Percentiles rank a stretch among this genome's conserved stretches.
Conservation (phyloP, 2,888 invertebrate species). For the Piscicola geometra region DNA sequence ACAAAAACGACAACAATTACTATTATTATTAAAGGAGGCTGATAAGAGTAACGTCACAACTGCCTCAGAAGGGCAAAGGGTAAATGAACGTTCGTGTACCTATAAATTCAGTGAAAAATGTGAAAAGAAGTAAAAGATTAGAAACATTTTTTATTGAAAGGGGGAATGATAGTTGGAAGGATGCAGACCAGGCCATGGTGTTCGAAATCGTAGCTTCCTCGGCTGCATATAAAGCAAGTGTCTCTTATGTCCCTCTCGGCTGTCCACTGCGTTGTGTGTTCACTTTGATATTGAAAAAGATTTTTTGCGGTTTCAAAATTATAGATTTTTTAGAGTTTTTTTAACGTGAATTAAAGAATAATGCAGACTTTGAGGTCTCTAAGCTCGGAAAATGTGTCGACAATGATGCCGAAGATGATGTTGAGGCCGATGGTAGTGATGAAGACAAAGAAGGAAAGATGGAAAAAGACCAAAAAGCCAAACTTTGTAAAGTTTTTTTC, state of each 20-base stretch:
- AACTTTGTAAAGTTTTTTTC: constrained; percentile 50
- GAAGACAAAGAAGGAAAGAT: constrained; percentile 56
- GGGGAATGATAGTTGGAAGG: too few species aligned
- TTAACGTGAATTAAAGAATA: constrained; percentile 14
- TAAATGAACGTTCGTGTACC: too few species aligned
- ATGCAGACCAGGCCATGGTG: constrained; percentile 54
- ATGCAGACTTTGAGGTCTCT: constrained; percentile 54
- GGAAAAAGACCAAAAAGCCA: constrained; percentile 52
- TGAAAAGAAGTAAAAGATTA: too few species aligned
- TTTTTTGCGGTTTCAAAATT: neutral
- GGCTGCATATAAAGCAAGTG: constrained; percentile 55
- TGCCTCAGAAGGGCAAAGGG: too few species aligned
- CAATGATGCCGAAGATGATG: constrained; percentile 57
- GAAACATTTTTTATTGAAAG: too few species aligned
- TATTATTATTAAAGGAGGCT: too few species aligned
- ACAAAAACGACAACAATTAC: too few species aligned
- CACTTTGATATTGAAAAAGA: too few species aligned
- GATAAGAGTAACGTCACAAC: too few species aligned
- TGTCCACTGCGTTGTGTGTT: constrained; percentile 51
- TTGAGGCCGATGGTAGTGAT: constrained; percentile 57
- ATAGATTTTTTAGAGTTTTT: neutral
- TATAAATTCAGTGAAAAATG: too few species aligned
- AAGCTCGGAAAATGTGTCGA: constrained; percentile 56
- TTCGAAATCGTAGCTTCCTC: constrained; percentile 56
- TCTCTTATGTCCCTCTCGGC: constrained; percentile 56